These are phyloP conservation scores for Odontomyia ornata DNA, from an alignment of 2,888 invertebrate species.

Conservation along the genomic window DNA sequence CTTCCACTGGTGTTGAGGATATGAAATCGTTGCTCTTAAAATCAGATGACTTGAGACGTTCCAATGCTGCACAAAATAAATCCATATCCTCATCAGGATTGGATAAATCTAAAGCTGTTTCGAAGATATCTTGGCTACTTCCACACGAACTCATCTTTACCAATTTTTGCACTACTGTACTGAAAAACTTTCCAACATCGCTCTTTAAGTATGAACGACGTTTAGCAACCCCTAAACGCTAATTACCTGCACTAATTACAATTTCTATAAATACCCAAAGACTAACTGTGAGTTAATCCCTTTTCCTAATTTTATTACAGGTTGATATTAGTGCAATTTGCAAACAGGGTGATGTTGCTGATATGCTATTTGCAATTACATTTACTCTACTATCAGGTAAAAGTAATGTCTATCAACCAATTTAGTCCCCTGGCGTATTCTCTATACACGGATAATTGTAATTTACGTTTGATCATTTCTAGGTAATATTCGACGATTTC, in stretches of 20 bases:
- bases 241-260: too few species aligned
- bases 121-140: slow-evolving; percentile 11
- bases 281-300: too few species aligned
- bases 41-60: background rate
- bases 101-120: slow-evolving; percentile 19
- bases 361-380: slow-evolving; percentile 89
- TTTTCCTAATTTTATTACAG: slow-evolving; percentile 69
- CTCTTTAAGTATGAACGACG: too few species aligned
- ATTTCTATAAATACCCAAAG: too few species aligned
- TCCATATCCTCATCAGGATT: background rate
- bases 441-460: background rate
- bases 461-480: slow-evolving; percentile 50
- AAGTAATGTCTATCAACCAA: slow-evolving; percentile 50
- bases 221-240: too few species aligned
- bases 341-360: slow-evolving; percentile 73
- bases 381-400: slow-evolving; percentile 93
- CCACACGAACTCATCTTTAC: background rate
- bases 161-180: too few species aligned
- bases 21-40: background rate
- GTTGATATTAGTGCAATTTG: slow-evolving; percentile 87
- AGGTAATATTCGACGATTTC: slow-evolving; percentile 95
- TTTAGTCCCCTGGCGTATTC: background rate
- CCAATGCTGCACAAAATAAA: background rate
- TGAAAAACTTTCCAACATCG: too few species aligned
- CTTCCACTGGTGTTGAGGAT: slow-evolving; percentile 6